Percentiles rank a stretch among this genome's conserved stretches.
These are phyloP conservation scores for Tribolium castaneum DNA, from an alignment of 1,140 invertebrate genomes.

Conservation along the genomic window DNA sequence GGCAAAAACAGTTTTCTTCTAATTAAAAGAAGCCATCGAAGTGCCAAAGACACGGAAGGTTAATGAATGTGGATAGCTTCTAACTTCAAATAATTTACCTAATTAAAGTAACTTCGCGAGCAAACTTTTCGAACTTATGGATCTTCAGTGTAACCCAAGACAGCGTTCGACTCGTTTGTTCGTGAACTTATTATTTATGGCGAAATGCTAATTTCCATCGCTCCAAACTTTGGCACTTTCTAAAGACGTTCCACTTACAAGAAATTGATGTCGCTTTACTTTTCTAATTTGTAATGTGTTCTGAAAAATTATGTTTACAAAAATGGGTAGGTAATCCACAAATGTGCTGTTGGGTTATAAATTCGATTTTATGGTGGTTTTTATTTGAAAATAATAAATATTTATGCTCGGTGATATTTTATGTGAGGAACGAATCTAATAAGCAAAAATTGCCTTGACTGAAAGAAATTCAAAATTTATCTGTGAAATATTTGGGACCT, in stretches of 20 bases:
- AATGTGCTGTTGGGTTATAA: neutral
- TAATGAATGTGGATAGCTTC: constrained; percentile 29
- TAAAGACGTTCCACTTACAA: neutral
- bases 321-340: neutral
- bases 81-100: constrained; percentile 27
- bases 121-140: constrained; percentile 26
- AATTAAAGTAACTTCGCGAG: constrained; percentile 22
- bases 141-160: constrained; percentile 8
- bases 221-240: constrained; percentile 24
- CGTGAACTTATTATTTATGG: constrained; percentile 23
- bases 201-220: constrained; percentile 7
- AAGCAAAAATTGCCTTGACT: constrained; percentile 18
- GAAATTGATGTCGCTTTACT: neutral
- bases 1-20: constrained; percentile 4
- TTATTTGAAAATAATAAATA: constrained; percentile 29
- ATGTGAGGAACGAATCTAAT: constrained; percentile 1
- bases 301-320: neutral
- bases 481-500: neutral
- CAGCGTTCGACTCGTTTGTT: constrained; percentile 26
- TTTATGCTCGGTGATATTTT: constrained; percentile 11
- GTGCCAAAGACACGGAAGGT: neutral
- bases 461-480: constrained; percentile 3
- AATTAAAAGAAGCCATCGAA: constrained; percentile 11
- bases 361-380: constrained; percentile 9
- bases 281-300: neutral